Evolutionary conservation across 2,797 vertebrate species (phyloP), one percentile per base, ranked within the genome.

Genomic region (Streptopelia turtur): DNA sequence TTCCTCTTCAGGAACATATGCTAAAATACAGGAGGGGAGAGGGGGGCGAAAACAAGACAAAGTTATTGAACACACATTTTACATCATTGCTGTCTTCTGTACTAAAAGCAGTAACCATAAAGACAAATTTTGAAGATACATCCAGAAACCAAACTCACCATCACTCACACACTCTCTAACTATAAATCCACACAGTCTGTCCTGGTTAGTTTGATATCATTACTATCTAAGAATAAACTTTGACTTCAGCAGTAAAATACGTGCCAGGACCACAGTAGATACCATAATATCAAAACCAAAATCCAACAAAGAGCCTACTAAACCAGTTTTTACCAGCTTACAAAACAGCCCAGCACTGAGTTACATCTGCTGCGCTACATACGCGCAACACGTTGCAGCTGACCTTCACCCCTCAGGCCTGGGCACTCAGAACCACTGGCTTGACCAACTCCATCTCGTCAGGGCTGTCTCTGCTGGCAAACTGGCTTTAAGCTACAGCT

Each of bases 1-100:
- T 96, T 99, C 99, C 82, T 99, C 99, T 90, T 99, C 99, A 89
- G 99, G 99, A 98, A 99, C 98, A 92, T 99, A 99, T 97, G 99
- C 99, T 99, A 97, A 87, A 97, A 97, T 89, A 97, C 81, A 98
- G 98, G 88, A 95, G 35, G 50, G 81, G 90, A 76, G 71, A 57
- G 27, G 35, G 30, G 59, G 84, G 22, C 17, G 2, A 24, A 78
- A 92, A 97, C 94, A 96, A 95, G 72, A 98, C 56, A 64, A 70
- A 57, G 96, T 97, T 91, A 97, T 87, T 6, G 6, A 94, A 74
- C 31, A 78, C 0, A 79, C 45, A 92, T 93, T 90, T 86, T 92
- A 94, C 87, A 89, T 17, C 10, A 6, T 37, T 86, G 86, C 77
- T 85, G 78, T 86, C 74, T 86, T 87, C 77, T 72, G 56, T 66